Base-by-base conservation (phyloP, 1,140 invertebrate genomes). In the Lepidurus couesii region DNA sequence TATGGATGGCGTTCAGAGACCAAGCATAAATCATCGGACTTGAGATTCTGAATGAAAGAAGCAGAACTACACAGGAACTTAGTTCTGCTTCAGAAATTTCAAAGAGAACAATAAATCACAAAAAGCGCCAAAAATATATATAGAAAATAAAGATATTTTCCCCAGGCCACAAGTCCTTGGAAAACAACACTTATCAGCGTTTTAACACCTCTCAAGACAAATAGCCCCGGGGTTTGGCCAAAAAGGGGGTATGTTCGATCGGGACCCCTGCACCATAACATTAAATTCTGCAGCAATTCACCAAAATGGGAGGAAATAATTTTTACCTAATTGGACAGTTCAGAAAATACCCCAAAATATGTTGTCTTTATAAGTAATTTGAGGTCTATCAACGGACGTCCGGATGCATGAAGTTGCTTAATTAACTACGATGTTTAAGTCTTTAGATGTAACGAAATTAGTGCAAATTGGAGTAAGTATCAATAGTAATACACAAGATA, bases 201-300 rank as follows among this genome's bases (percentile, higher is more conserved):
- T 65, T 65, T 65, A 65, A 21, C 53, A 65, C 53, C 53, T 65
- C 21, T 65, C 53, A 65, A 65, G 13, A 65, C 53, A 65, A 65
- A 21, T 16, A 65, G 53, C 21, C 53, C 21, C 53, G 53, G 21
- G 0, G 13, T 65, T 65, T 21, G 16, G 6, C 8, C 16, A 65
- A 65, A 65, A 9, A 65, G 53, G 53, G 21, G 4, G 7, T 7
- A 65, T 4, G 53, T 21, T n/a, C 53, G 45, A 34, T 34, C 16
- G 21, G 53, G 21, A 65, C 6, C 21, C 7, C 21, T 13, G 21
- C 7, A 21, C 16, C 8, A 65, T n/a, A 65, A 65, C 9, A n/a
- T 65, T 21, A 16, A 65, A 13, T 16, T 21, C 8, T 65, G 53
- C 21, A 65, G 1, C 21, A 47, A 47, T 11, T 4, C 2, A 34